These are phyloP conservation scores for Griposia aprilina DNA, from an alignment of 2,888 invertebrate genomes.

Conservation along the genomic window DNA sequence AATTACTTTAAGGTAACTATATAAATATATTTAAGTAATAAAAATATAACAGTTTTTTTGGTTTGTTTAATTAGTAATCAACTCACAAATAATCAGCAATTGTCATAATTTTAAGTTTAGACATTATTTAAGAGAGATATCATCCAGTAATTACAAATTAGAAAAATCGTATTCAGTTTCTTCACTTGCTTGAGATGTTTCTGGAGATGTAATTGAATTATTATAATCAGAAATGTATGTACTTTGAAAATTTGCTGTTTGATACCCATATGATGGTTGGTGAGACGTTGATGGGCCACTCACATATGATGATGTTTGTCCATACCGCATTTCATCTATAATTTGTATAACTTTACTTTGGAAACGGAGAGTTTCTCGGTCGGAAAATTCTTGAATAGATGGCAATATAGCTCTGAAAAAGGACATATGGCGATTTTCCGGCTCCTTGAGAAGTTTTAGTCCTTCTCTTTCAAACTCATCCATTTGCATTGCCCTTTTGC, in stretches of 20 bases:
- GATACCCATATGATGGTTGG: conserved; percentile 60
- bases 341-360: conserved; percentile 66
- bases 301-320: conserved; percentile 58
- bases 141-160: conserved; percentile 46
- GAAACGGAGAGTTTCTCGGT: conserved; percentile 59
- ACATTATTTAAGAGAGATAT: conserved; percentile 3
- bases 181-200: conserved; percentile 55
- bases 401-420: conserved; percentile 64
- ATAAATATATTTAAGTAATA: conserved; percentile 40
- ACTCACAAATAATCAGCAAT: conserved; percentile 51
- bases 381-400: conserved; percentile 57
- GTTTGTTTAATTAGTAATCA: conserved; percentile 48
- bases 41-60: conserved; percentile 54
- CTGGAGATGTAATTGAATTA: conserved; percentile 59
- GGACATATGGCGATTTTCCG: conserved; percentile 57
- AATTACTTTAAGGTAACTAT: conserved; percentile 67
- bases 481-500: conserved; percentile 61
- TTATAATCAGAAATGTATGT: conserved; percentile 55
- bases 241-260: conserved; percentile 62
- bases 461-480: conserved; percentile 60
- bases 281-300: conserved; percentile 57
- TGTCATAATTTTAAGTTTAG: conserved; percentile 49
- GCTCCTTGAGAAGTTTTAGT: conserved; percentile 60
- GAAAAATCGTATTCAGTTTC: conserved; percentile 54
- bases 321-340: conserved; percentile 65